These are phyloP conservation scores for Epicampocera succincta DNA, from an alignment of 2,888 invertebrate genomes.

Conservation along the genomic window DNA sequence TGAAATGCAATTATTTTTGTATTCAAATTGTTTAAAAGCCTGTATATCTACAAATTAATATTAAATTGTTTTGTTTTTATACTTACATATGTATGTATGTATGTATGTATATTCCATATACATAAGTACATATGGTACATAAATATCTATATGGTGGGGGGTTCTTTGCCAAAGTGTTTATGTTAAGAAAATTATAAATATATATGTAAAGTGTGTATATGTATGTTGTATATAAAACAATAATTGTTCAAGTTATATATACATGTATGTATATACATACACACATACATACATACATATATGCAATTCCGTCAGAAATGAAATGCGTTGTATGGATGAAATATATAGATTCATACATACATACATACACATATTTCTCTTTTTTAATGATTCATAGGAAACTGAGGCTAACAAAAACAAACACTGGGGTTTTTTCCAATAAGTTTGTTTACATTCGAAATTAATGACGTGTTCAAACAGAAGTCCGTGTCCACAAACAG, in stretches of 20 bases:
- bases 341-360: neutral
- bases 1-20: constrained; percentile 38
- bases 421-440: neutral
- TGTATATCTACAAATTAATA: constrained; percentile 14
- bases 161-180: neutral
- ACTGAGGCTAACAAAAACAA: neutral
- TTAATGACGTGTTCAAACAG: neutral
- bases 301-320: too few relatives aligned
- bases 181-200: too few relatives aligned
- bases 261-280: too few relatives aligned
- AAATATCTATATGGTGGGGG: too few relatives aligned
- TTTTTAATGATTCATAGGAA: constrained; percentile 18
- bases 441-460: constrained; percentile 25
- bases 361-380: neutral
- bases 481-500: too few relatives aligned
- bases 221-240: too few relatives aligned
- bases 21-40: constrained; percentile 46
- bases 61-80: neutral
- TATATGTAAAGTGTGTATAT: too few relatives aligned
- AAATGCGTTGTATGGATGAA: too few relatives aligned
- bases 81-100: too few relatives aligned
- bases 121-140: too few relatives aligned
- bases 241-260: too few relatives aligned
- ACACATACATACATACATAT: neutral
- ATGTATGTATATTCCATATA: too few relatives aligned